Evolutionary conservation across 2,113 vertebrate species (phyloP), one percentile per base, ranked within the genome.

Genomic region (Clarias macrocephalus): DNA sequence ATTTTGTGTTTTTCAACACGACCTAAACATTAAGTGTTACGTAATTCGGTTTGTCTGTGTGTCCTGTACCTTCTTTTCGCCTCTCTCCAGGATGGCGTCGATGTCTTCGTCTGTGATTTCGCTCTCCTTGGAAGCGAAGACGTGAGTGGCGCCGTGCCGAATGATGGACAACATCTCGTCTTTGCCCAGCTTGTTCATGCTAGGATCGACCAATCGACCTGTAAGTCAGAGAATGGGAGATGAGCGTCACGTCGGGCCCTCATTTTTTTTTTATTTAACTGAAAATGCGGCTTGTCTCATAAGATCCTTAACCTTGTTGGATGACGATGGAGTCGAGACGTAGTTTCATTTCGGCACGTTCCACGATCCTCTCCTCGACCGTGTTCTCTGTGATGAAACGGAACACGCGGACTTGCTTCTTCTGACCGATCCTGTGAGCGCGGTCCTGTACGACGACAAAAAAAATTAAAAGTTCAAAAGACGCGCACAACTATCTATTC

Each of bases 121-220:
- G 48, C 98, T 99, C 85, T 99, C 98, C 91, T 98, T 99, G 72
- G 98, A 99, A 15, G 98, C 98, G 91, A 99, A 99, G 18, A 99
- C 98, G 0, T 99, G 98, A 0, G 98, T 99, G 0, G 98, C 98
- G 28, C 98, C 98, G 2, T 99, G 98, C 54, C 98, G 95, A 90
- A 99, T 99, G 95, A 99, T 99, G 76, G 98, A 98, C 91, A 99
- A 94, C 98, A 99, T 99, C 93, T 99, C 98, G 79, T 99, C 98
- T 92, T 99, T 99, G 3, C 98, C 98, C 52, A 99, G 94, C 91
- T 99, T 99, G 93, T 98, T 99, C 81, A 98, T 93, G 86, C 96
- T 99, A 85, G 99, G 98, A 93, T 99, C 98, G 84, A 99, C 97
- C 63, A 99, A 93, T 88, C 98, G 95, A 90, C 98, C 98, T 99